These are phyloP conservation scores for Saccostrea cuccullata DNA, from an alignment of 1,140 invertebrate species.

Conservation along the genomic window DNA sequence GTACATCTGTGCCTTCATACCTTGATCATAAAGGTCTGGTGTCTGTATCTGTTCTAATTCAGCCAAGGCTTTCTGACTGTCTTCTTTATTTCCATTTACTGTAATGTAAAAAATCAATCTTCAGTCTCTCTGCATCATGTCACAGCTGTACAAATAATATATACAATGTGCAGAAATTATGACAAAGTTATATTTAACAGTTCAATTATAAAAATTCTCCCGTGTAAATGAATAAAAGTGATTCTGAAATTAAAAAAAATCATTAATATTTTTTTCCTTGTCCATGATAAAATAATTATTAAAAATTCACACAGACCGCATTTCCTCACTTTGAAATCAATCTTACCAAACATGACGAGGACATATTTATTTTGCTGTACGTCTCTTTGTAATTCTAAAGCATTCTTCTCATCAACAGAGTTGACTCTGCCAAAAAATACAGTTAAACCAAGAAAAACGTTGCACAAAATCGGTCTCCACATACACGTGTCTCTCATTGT, in stretches of 20 bases:
- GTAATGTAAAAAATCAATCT: not conserved
- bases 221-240: no score
- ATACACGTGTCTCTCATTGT: constrained; percentile 25
- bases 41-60: constrained; percentile 48
- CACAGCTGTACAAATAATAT: no score
- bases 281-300: not conserved
- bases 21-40: constrained; percentile 58
- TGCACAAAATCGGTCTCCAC: constrained; percentile 20
- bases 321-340: not conserved
- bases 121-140: no score
- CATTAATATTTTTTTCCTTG: not conserved
- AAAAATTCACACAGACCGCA: not conserved
- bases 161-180: no score
- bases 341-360: not conserved
- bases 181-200: no score
- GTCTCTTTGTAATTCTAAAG: not conserved
- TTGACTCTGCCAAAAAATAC: not conserved
- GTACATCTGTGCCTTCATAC: constrained; percentile 33
- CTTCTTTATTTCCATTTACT: not conserved
- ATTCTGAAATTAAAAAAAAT: not conserved
- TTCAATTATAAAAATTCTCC: no score
- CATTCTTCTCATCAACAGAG: not conserved
- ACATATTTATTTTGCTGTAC: constrained; percentile 4
- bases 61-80: constrained; percentile 43
- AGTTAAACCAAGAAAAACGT: not conserved